These are phyloP conservation scores for Molossus molossus DNA, from an alignment of 2,797 vertebrate genomes.

Conservation along the genomic window DNA sequence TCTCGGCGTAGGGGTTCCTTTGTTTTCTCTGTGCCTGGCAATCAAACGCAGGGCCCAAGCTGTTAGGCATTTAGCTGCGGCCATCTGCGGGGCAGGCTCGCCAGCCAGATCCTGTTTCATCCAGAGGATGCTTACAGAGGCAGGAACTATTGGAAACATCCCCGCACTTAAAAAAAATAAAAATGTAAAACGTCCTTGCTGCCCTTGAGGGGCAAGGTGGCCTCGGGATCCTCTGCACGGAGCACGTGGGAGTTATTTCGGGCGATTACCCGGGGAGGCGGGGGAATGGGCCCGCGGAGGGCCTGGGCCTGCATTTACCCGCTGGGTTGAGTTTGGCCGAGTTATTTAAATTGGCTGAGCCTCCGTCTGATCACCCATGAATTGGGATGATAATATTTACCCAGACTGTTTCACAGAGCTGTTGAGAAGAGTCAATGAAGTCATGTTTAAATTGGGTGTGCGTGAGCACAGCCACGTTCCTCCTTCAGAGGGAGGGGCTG, in stretches of 20 bases:
- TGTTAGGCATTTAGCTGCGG: slow-evolving; percentile 59
- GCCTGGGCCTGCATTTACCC: background rate
- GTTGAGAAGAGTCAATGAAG: background rate
- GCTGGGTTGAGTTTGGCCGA: background rate
- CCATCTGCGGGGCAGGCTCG: slow-evolving; percentile 50
- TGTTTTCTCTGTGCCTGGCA: background rate
- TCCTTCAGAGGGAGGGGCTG: background rate
- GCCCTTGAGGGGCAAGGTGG: background rate
- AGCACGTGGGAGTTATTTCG: slow-evolving; percentile 9
- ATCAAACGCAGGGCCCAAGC: slow-evolving; percentile 23
- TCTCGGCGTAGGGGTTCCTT: background rate
- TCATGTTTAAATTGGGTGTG: background rate
- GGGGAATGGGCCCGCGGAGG: background rate
- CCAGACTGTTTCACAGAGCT: background rate
- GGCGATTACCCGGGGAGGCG: background rate
- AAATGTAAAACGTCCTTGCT: background rate
- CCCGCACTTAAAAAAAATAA: background rate
- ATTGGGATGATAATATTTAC: background rate
- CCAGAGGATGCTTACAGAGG: background rate
- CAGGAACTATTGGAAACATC: slow-evolving; percentile 49
- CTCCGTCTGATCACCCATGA: background rate
- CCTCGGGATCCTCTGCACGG: background rate
- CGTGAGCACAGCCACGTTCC: background rate
- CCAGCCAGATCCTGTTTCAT: slow-evolving; percentile 37
- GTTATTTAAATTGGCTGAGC: background rate